Evolutionary conservation across 2,888 invertebrate species (phyloP).

Genomic region (Sabatieria punctata): DNA sequence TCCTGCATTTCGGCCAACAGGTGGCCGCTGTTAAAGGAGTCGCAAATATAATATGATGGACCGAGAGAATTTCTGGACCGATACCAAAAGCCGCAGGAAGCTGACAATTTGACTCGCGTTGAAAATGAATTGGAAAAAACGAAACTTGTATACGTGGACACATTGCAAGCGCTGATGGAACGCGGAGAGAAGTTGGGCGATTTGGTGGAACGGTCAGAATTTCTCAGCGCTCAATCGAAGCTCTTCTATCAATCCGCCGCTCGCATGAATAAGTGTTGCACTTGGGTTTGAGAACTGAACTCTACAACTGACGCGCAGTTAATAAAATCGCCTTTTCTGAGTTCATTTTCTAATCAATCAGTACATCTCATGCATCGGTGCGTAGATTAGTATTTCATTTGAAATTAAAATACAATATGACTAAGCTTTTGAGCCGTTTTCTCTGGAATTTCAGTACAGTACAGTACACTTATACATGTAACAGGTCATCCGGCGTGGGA

Average conservation of each 20-base stretch:
- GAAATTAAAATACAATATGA: too few species aligned
- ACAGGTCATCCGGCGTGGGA: too few species aligned
- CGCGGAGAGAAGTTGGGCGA: constrained; percentile 93
- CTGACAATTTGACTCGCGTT: constrained; percentile 89
- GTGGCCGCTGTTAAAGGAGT: constrained; percentile 4
- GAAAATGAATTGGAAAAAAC: constrained; percentile 93
- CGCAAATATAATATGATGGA: not conserved
- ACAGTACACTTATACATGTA: too few species aligned
- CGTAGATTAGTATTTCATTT: too few species aligned
- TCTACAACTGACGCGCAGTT: too few species aligned
- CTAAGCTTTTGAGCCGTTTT: too few species aligned
- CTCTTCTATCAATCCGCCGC: constrained; percentile 77
- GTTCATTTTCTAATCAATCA: too few species aligned
- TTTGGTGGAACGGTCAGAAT: constrained; percentile 81
- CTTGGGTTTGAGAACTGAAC: constrained; percentile 8
- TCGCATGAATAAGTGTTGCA: constrained; percentile 13
- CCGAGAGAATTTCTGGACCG: constrained; percentile 8
- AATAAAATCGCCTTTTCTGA: too few species aligned
- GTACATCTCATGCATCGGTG: too few species aligned
- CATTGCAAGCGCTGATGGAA: constrained; percentile 79
- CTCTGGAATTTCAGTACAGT: too few species aligned
- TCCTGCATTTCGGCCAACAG: too few species aligned
- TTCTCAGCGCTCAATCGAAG: constrained; percentile 80
- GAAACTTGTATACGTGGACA: constrained; percentile 83
- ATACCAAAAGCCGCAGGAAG: constrained; percentile 63